Conservation (phyloP, 2,797 vertebrate species). For the Gambelia wislizenii region DNA sequence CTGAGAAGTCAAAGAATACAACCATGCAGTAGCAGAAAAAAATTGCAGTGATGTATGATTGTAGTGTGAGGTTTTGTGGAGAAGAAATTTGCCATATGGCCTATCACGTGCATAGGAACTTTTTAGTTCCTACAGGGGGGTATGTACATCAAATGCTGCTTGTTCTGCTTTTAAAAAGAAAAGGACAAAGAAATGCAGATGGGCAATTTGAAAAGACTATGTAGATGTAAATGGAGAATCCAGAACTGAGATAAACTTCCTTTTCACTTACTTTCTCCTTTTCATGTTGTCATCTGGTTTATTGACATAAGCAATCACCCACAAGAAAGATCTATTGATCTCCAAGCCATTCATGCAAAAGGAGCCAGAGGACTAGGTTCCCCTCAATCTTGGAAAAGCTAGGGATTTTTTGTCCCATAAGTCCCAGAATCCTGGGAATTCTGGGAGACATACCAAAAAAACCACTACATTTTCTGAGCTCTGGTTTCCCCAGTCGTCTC, state of each 20-base stretch:
- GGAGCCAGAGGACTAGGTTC: neutral
- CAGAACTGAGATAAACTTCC: neutral
- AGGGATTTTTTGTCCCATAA: too few species aligned
- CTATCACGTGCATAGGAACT: rapidly evolving
- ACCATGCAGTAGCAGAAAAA: rapidly evolving
- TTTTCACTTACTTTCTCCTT: neutral
- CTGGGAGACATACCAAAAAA: too few species aligned
- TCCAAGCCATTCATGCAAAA: neutral
- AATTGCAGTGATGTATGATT: neutral
- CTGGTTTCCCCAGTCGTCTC: too few species aligned
- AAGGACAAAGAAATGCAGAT: neutral
- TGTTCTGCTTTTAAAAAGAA: neutral
- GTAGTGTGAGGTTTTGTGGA: neutral
- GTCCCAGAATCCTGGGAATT: too few species aligned
- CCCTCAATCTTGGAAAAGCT: too few species aligned
- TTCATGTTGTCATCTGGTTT: neutral
- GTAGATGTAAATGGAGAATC: neutral
- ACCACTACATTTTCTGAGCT: too few species aligned
- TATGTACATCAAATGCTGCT: neutral
- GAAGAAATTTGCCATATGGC: conserved; percentile 5
- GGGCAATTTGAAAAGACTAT: neutral
- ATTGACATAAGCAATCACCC: neutral
- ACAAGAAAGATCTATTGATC: too few species aligned
- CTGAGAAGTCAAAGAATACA: neutral
- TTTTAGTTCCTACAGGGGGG: neutral